Percentiles rank a stretch among this genome's conserved stretches.
Evolutionary conservation across 2,113 vertebrate species (phyloP).

Genomic region (Melanocharis versteri): DNA sequence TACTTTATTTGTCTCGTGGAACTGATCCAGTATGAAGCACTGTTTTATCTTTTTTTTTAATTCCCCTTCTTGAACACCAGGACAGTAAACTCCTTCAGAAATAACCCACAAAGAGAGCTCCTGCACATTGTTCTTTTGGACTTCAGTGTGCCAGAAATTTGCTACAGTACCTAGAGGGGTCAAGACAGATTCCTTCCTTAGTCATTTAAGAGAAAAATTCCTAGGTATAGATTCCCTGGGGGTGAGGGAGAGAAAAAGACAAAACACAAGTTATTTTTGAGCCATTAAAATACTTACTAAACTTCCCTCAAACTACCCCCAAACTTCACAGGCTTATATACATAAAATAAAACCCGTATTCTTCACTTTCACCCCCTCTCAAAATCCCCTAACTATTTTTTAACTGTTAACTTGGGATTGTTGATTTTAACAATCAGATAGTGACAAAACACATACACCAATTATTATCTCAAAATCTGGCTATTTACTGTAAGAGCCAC

Average conservation of each 20-base stretch:
- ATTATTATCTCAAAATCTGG: not conserved
- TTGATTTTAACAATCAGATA: constrained; percentile 16
- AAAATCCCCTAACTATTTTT: not conserved
- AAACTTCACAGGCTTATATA: not conserved
- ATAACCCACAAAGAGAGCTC: not conserved
- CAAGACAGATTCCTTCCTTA: not conserved
- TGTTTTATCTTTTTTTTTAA: not conserved
- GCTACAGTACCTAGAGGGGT: not conserved
- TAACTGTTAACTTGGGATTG: not conserved
- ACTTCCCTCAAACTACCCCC: not conserved
- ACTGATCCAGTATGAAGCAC: not conserved
- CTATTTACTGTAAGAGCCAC: not conserved
- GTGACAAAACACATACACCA: constrained; percentile 13
- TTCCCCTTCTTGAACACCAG: not conserved
- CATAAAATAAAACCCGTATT: not conserved
- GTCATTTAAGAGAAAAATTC: not conserved
- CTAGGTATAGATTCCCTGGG: not conserved
- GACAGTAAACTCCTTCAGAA: not conserved
- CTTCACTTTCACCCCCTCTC: not conserved
- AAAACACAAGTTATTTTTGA: not conserved
- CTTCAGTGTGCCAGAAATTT: not conserved
- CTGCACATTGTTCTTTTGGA: not conserved
- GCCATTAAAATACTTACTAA: not conserved
- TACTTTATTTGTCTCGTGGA: not conserved
- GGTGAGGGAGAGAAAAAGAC: not conserved